These are phyloP conservation scores for Sebastes trivittatus DNA, from an alignment of 2,797 vertebrate species.

Conservation along the genomic window DNA sequence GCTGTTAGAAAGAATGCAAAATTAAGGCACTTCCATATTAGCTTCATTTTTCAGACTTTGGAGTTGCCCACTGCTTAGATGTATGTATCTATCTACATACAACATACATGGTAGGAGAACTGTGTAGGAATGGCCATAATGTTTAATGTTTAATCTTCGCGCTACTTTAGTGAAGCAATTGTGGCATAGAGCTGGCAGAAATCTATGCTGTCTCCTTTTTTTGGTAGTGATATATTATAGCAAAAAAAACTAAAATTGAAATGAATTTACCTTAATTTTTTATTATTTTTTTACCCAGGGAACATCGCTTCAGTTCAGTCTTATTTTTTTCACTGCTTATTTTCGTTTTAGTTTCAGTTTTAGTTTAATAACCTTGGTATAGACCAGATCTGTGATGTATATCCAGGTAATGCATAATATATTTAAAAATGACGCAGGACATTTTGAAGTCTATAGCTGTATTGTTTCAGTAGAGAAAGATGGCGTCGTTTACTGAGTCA, in stretches of 20 bases:
- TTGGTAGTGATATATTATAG: neutral
- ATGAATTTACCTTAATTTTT: too few relatives aligned
- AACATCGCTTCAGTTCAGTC: too few relatives aligned
- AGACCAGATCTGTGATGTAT: neutral
- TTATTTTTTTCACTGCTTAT: too few relatives aligned
- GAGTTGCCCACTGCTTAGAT: fast-evolving
- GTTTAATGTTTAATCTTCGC: neutral
- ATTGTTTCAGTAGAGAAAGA: constrained; percentile 3
- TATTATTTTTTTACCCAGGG: too few relatives aligned
- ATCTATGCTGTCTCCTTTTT: too few relatives aligned
- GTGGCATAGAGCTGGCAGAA: neutral
- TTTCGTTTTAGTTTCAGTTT: too few relatives aligned
- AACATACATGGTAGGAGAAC: too few relatives aligned
- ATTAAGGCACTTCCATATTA: too few relatives aligned
- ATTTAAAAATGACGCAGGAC: neutral
- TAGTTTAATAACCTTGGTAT: neutral
- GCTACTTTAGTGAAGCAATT: neutral
- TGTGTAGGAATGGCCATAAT: neutral
- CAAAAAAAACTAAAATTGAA: too few relatives aligned
- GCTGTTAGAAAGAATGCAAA: fast-evolving
- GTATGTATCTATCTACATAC: too few relatives aligned
- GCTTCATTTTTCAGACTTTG: too few relatives aligned
- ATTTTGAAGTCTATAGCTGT: neutral
- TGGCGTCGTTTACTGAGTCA: constrained; percentile 21
- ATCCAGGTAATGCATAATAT: neutral